Evolutionary conservation across 2,797 vertebrate species (phyloP), one percentile per base, ranked within the genome.

Genomic region (Lepilemur septentrionalis): DNA sequence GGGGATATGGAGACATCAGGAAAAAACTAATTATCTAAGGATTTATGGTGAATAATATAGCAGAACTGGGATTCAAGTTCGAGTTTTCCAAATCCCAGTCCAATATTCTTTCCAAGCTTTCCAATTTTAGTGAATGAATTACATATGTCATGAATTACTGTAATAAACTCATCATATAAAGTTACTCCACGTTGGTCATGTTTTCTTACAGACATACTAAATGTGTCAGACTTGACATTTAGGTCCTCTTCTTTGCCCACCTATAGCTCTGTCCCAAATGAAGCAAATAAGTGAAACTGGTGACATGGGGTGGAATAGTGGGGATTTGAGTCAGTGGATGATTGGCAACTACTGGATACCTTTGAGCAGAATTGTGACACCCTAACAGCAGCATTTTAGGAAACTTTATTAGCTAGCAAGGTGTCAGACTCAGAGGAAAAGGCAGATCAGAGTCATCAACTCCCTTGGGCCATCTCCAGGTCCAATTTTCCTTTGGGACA

Each of bases 11-110:
- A 87, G 72, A 89, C 43, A 59, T 28, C 52, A 48, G 67, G 57
- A 82, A 80, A 91, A 91, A 91, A 85, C 1, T 22, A 69, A 82
- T 75, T 89, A 91, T 35, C 65, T 75, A 59, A 93, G 82, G 41
- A 65, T 79, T 94, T 89, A 86, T 69, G 41, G 12, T 38, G 38
- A 46, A 59, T 14, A 46, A 89, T n/a, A 63, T 0, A 28, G 69
- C 76, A 82, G 79, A 78, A 46, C 11, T 28, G 14, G 23, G 46
- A 91, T 92, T 63, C 18, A 18, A 28, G 80, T n/a, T 35, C 65
- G 69, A 59, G 32, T 75, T 89, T 85, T 85, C 73, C 63, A 57
- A 83, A 75, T 52, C 43, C 52, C 50, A 46, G 30, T 15, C 30
- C 14, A 93, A 79, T 55, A 73, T 25, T 76, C 76, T 88, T 91